Conservation (phyloP, 2,797 vertebrate genomes). For the Syngnathus acus region DNA sequence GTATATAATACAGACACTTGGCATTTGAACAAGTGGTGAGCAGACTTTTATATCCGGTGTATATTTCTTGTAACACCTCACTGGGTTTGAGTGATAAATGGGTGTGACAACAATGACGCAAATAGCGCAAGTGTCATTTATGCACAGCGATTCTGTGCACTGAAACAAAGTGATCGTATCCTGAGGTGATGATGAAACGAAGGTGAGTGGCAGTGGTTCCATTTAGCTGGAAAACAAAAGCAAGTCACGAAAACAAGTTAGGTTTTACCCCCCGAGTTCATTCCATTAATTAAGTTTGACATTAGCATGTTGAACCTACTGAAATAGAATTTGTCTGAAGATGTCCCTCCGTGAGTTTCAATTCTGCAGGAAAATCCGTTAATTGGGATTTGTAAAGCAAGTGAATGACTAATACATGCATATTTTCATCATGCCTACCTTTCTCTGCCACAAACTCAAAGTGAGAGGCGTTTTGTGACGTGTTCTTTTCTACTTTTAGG, state of each 20-base stretch:
- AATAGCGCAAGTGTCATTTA: conserved; percentile 21
- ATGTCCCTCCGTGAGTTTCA: conserved; percentile 77
- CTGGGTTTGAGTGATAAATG: neutral
- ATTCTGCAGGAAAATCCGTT: conserved; percentile 64
- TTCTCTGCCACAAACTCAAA: conserved; percentile 80
- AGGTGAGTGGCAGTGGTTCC: conserved; percentile 76
- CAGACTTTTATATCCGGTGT: neutral
- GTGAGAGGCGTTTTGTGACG: conserved; percentile 67
- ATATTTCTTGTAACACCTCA: neutral
- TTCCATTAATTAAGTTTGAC: neutral
- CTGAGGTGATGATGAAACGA: conserved; percentile 83
- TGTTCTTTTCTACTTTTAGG: conserved; percentile 81
- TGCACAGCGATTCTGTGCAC: conserved; percentile 74
- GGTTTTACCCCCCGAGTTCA: neutral
- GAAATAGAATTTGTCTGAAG: conserved; percentile 82
- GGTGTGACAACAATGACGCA: neutral
- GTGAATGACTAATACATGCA: conserved; percentile 2
- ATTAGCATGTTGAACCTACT: conserved; percentile 66
- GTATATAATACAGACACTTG: too few species aligned
- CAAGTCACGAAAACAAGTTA: conserved; percentile 4
- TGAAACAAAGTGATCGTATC: conserved; percentile 87
- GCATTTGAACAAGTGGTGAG: neutral
- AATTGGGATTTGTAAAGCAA: neutral
- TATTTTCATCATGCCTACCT: conserved; percentile 63
- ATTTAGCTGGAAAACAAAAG: conserved; percentile 68